Evolutionary conservation across 1,140 invertebrate genomes (phyloP).

Genomic region (Drosophila punjabiensis): DNA sequence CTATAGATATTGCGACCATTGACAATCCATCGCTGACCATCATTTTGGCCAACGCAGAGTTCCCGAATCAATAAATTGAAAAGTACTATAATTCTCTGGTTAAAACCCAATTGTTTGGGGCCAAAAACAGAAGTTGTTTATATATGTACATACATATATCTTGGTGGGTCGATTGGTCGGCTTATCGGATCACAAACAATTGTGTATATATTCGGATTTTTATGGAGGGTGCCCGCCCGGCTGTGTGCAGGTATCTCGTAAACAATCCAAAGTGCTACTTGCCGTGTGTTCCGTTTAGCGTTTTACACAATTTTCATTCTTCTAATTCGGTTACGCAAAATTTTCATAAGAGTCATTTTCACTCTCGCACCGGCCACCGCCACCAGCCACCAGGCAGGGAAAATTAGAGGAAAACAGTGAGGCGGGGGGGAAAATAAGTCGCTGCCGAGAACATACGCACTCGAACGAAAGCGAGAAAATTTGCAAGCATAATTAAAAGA

Average conservation of each 20-base stretch:
- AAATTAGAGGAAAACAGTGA: not conserved
- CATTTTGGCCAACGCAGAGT: not conserved
- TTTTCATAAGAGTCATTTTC: conserved; percentile 48
- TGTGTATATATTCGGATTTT: conserved; percentile 30
- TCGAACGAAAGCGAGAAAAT: conserved; percentile 25
- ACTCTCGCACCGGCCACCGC: conserved; percentile 31
- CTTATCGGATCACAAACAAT: conserved; percentile 45
- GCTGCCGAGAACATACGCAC: conserved; percentile 23
- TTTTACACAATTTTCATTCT: conserved; percentile 53
- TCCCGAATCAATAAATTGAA: not conserved
- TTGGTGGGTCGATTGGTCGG: conserved; percentile 10
- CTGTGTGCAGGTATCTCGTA: conserved; percentile 10
- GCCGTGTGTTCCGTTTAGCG: conserved; percentile 14
- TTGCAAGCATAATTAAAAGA: conserved; percentile 52
- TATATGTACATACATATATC: conserved; percentile 8
- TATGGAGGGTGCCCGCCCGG: conserved; percentile 14
- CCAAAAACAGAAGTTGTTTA: conserved; percentile 39
- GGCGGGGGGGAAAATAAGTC: not conserved
- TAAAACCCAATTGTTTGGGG: conserved; percentile 2
- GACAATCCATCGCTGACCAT: not conserved
- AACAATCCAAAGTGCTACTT: conserved; percentile 28
- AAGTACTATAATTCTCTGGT: not conserved
- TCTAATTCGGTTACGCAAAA: conserved; percentile 57
- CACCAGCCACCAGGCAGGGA: not conserved
- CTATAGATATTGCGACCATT: not conserved